Conservation (phyloP, 2,888 invertebrate species). For the Brenthis daphne region DNA sequence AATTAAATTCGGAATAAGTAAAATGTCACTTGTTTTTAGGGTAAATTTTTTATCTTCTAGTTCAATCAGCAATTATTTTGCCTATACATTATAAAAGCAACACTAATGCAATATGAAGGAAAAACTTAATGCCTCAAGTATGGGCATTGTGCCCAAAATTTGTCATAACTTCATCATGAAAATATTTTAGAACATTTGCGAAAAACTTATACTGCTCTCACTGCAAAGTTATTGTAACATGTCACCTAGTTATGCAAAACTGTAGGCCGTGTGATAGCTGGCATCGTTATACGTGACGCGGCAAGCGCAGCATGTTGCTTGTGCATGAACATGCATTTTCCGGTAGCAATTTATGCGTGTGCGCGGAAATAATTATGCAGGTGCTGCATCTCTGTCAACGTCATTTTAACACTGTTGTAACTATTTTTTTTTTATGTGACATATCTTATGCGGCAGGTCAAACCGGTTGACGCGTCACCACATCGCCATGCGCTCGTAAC, state of each 20-base stretch:
- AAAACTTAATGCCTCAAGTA: no score
- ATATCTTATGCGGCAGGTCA: no score
- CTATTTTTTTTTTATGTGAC: not conserved
- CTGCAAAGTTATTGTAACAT: conserved; percentile 15
- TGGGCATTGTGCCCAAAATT: no score
- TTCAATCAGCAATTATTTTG: no score
- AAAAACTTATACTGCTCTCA: not conserved
- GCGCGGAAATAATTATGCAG: conserved; percentile 8
- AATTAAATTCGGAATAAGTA: no score
- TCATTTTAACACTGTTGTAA: not conserved
- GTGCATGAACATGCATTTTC: conserved; percentile 26
- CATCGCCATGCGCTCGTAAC: no score
- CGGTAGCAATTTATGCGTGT: conserved; percentile 9
- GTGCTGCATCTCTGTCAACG: not conserved
- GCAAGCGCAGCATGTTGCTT: conserved; percentile 26
- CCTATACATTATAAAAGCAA: no score
- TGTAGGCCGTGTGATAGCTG: conserved; percentile 13
- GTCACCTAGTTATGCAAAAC: conserved; percentile 23
- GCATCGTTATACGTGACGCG: conserved; percentile 28
- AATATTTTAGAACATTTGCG: conserved; percentile 4
- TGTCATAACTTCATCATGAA: not conserved
- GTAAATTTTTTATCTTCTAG: no score
- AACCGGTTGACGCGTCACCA: no score
- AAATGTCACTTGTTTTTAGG: no score
- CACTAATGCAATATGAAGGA: no score